Base-by-base conservation (phyloP, 2,888 invertebrate species). In the Microctonus hyperodae region DNA sequence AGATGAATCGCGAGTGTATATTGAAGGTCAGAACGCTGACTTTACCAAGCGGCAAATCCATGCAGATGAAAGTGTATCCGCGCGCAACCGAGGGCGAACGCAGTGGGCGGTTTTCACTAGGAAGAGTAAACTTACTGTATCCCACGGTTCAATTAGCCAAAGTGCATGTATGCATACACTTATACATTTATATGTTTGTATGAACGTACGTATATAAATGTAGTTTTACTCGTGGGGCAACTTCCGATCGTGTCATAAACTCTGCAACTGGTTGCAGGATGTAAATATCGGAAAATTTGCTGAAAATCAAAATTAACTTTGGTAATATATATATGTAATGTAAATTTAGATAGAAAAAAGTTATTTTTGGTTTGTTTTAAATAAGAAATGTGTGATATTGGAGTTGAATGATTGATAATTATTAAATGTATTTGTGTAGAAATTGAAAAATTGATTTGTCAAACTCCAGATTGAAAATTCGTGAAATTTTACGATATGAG, bases 11-110 rank as follows among this genome's bases (percentile, higher is more conserved):
- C 50, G 28, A 28, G 51, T 13, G 67, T 35, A 37, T 9, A 55
- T 31, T 55, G 31, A 64, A 68, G 71, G 67, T 67, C 67, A 70
- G 69, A 70, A 69, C 68, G 69, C 76, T 75, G 72, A 76, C 78
- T 80, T 79, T 78, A 74, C 78, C 75, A 75, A 78, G 75, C 78
- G 75, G 76, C 73, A 79, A 81, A 82, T 82, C 80, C 78, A 81
- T 78, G 79, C 78, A 78, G 79, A 81, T 81, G 78, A 76, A 76
- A 75, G 76, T 75, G 74, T 73, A 70, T 67, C 70, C 51, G 58
- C 33, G 62, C 58, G 61, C 23, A 48, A 33, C 10, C 33, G 50
- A 9, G 25, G 48, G 35, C 20, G 33, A 58, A 25, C 58, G 23
- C 37, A 22, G 20, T 53, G 58, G 22, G 65, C 55, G 55, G 25